These are phyloP conservation scores for Erebia epiphron DNA, from an alignment of 2,888 invertebrate species.

Conservation along the genomic window DNA sequence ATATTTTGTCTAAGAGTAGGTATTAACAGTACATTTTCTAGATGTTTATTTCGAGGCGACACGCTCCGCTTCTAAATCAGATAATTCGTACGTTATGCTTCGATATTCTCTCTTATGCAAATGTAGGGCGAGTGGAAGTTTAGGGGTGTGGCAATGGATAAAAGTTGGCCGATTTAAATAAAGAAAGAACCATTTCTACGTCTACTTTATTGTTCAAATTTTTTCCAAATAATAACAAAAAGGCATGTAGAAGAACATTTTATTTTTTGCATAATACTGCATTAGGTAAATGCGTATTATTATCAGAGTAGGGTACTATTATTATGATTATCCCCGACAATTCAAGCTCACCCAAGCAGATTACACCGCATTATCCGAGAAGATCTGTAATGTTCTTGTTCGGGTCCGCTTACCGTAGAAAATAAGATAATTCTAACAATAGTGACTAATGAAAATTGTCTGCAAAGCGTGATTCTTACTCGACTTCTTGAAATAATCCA, in stretches of 20 bases:
- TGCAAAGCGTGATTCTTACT: not conserved
- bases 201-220: not conserved
- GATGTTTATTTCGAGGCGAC: no score
- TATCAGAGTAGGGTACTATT: not conserved
- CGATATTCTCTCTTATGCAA: conserved; percentile 23
- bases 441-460: conserved; percentile 15
- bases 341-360: not conserved
- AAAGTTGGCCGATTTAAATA: not conserved
- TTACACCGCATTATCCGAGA: conserved; percentile 4
- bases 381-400: conserved; percentile 4
- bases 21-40: no score
- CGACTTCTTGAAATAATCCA: not conserved
- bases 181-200: not conserved
- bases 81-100: no score
- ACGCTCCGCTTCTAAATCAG: no score
- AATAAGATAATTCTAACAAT: conserved; percentile 14
- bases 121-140: conserved; percentile 13
- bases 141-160: not conserved
- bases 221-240: no score
- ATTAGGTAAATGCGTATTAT: not conserved
- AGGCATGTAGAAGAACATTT: no score
- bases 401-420: conserved; percentile 1
- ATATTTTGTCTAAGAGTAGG: no score
- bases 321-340: not conserved
- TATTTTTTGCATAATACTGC: no score